phyloP scores from a whole-genome alignment of 2,113 vertebrate species.

The Illadopsis cleaveri region DNA sequence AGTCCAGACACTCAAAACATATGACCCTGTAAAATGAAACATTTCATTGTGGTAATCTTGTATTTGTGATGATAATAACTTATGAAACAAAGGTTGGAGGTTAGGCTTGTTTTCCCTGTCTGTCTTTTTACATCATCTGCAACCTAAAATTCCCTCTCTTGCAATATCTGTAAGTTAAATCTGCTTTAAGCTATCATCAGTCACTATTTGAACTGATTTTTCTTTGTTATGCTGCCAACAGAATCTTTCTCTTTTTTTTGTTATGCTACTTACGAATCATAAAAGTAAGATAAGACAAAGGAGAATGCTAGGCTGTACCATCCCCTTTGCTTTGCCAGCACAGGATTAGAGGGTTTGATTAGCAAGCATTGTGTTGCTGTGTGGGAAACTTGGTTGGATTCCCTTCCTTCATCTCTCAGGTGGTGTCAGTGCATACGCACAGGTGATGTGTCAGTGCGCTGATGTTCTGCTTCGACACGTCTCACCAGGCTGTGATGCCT shows the following conservation, averaged over 20 bases:
- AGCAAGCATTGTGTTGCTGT: not conserved
- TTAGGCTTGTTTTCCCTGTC: slow-evolving; percentile 54
- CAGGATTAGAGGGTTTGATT: slow-evolving; percentile 14
- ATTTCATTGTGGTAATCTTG: slow-evolving; percentile 43
- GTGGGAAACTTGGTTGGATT: slow-evolving; percentile 30
- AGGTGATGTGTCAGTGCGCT: slow-evolving; percentile 8
- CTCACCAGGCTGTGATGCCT: not conserved
- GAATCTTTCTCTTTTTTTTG: not conserved
- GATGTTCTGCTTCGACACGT: not conserved
- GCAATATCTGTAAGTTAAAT: slow-evolving; percentile 27
- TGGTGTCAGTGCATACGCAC: not conserved
- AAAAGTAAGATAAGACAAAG: slow-evolving; percentile 16
- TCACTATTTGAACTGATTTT: slow-evolving; percentile 42
- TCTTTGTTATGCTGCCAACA: slow-evolving; percentile 43
- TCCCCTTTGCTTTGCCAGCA: not conserved
- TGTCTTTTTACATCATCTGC: slow-evolving; percentile 37
- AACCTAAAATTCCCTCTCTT: slow-evolving; percentile 41
- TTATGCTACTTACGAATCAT: not conserved
- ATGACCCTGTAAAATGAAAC: slow-evolving; percentile 13
- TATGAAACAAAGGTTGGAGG: slow-evolving; percentile 51
- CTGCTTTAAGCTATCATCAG: slow-evolving; percentile 41
- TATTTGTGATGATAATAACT: slow-evolving; percentile 47
- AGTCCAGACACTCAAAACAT: slow-evolving; percentile 3
- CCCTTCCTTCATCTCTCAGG: not conserved
- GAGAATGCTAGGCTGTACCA: not conserved